A percentile compares a stretch with the other conserved stretches of the same genome.
phyloP scores from a whole-genome alignment of 1,140 invertebrate species.

The Rhynchophorus ferrugineus region DNA sequence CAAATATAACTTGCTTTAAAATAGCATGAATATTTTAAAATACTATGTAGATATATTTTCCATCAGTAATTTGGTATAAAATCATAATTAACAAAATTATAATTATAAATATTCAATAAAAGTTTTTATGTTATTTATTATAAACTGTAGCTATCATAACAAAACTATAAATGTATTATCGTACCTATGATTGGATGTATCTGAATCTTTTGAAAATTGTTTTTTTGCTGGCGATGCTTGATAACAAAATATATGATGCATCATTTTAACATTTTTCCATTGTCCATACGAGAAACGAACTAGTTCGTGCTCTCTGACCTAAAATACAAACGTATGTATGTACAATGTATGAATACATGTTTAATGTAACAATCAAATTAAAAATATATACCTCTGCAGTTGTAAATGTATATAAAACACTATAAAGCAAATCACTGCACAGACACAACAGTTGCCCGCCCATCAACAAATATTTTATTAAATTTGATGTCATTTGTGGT shows the following conservation, averaged over 20 bases:
- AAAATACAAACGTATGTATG: conserved; percentile 24
- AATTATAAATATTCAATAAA: not conserved
- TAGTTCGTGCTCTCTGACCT: conserved; percentile 71
- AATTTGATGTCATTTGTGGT: conserved; percentile 51
- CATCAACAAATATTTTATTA: conserved; percentile 64
- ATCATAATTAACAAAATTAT: not conserved
- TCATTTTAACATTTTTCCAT: conserved; percentile 74
- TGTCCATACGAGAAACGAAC: conserved; percentile 74
- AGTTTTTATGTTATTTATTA: not conserved
- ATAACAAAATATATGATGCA: conserved; percentile 83
- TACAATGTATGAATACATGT: too few species aligned
- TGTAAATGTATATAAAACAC: conserved; percentile 68
- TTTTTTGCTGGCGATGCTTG: conserved; percentile 72
- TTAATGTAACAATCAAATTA: too few species aligned
- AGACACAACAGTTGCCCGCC: conserved; percentile 73
- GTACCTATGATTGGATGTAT: conserved; percentile 31
- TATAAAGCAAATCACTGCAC: conserved; percentile 73
- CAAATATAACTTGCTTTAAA: too few species aligned
- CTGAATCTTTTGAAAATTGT: conserved; percentile 62
- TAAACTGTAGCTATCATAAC: too few species aligned
- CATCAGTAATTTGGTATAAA: too few species aligned
- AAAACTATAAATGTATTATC: not conserved
- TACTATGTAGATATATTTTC: too few species aligned
- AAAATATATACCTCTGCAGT: conserved; percentile 61
- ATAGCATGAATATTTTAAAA: too few species aligned